Conservation (phyloP, 2,888 invertebrate genomes). For the Pseudococcus longispinus region DNA sequence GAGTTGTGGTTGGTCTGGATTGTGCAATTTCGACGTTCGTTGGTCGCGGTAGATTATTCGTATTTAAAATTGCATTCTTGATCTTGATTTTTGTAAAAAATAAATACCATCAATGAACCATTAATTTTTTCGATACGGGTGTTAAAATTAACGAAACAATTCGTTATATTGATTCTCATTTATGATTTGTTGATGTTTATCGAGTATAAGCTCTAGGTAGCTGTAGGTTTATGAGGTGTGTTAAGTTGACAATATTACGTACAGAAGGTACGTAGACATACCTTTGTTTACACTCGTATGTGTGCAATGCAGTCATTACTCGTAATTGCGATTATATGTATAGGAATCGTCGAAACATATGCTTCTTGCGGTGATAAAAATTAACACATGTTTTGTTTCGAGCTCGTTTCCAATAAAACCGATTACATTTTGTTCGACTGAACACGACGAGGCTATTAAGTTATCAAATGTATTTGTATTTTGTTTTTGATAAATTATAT, state of each 20-base stretch:
- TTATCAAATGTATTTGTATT: not conserved
- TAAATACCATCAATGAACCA: not conserved
- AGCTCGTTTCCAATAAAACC: not conserved
- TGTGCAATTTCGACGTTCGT: not conserved
- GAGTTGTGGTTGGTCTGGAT: no score
- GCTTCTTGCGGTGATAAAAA: not conserved
- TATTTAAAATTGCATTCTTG: not conserved
- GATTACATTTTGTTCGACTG: not conserved
- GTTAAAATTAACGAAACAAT: not conserved
- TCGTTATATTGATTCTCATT: not conserved
- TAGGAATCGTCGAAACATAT: not conserved
- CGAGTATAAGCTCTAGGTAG: not conserved
- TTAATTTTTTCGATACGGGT: not conserved
- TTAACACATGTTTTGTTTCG: conserved; percentile 12
- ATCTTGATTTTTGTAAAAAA: not conserved
- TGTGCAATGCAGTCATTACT: not conserved
- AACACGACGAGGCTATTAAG: not conserved
- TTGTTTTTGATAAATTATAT: not conserved
- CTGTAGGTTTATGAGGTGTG: not conserved
- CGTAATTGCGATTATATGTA: not conserved
- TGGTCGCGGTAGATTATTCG: not conserved
- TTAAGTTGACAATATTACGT: not conserved
- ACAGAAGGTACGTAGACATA: not conserved
- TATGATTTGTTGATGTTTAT: not conserved
- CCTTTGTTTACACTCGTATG: not conserved